Conservation (phyloP, 2,797 vertebrate genomes). For the Etheostoma nigrum region DNA sequence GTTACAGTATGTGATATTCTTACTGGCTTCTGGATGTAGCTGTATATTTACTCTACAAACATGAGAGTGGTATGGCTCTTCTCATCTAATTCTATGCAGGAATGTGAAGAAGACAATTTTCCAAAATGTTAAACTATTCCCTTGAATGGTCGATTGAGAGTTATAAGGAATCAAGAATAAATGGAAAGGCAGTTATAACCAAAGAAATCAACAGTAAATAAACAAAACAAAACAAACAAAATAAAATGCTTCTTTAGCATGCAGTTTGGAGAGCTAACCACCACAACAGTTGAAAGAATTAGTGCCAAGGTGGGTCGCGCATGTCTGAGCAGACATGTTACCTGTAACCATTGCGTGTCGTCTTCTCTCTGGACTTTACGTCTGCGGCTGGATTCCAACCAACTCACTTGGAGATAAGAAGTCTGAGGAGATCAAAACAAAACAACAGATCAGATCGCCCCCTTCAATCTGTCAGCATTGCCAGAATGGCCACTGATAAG, state of each 20-base stretch:
- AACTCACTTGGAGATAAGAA: constrained; percentile 73
- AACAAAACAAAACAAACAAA: constrained; percentile 18
- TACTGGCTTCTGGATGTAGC: background rate
- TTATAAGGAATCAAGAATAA: background rate
- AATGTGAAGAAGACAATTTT: background rate
- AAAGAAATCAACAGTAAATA: constrained; percentile 14
- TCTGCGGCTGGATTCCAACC: constrained; percentile 72
- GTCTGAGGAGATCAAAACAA: constrained; percentile 83
- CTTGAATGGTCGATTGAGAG: background rate
- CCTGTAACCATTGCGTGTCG: constrained; percentile 73
- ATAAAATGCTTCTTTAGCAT: constrained; percentile 21
- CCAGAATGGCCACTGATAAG: constrained; percentile 80
- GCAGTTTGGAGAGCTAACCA: constrained; percentile 50
- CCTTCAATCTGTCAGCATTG: constrained; percentile 79
- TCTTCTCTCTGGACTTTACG: constrained; percentile 73
- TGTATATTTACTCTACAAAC: background rate
- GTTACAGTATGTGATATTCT: too few species aligned
- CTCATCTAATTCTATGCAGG: background rate
- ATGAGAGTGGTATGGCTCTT: background rate
- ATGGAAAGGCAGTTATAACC: background rate
- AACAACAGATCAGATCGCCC: constrained; percentile 72
- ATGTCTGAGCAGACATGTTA: constrained; percentile 73
- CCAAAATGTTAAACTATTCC: background rate
- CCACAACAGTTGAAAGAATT: constrained; percentile 47
- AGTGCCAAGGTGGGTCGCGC: constrained; percentile 63